A percentile compares a stretch with the other conserved stretches of the same genome.
These are phyloP conservation scores for Rhingia rostrata DNA, from an alignment of 2,888 invertebrate species.

Conservation along the genomic window DNA sequence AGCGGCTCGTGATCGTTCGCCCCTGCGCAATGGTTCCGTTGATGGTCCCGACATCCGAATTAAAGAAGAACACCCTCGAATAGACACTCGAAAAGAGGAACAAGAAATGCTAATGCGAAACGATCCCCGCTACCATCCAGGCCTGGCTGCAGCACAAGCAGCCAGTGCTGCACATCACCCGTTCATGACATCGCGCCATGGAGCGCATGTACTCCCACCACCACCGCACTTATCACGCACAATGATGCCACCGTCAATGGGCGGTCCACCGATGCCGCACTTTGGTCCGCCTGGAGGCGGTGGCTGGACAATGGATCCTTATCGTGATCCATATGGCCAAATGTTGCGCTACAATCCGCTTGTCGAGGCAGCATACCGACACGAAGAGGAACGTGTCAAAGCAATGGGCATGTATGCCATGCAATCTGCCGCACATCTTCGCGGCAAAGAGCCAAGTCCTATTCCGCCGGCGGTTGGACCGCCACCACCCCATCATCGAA, in stretches of 20 bases:
- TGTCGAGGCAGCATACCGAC: constrained; percentile 90
- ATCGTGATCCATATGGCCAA: constrained; percentile 87
- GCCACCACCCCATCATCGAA: constrained; percentile 80
- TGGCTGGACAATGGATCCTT: constrained; percentile 86
- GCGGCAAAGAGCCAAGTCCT: constrained; percentile 82
- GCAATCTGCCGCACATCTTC: constrained; percentile 83
- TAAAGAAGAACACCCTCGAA: constrained; percentile 84
- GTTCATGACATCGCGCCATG: constrained; percentile 83
- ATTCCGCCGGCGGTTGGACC: constrained; percentile 81
- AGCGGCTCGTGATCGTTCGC: constrained; percentile 87
- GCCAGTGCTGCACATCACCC: constrained; percentile 83
- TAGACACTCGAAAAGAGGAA: constrained; percentile 80
- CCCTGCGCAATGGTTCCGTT: constrained; percentile 86
- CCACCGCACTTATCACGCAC: constrained; percentile 84
- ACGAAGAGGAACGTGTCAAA: constrained; percentile 91
- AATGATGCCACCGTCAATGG: constrained; percentile 84
- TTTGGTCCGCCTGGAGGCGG: constrained; percentile 85
- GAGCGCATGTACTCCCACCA: constrained; percentile 84
- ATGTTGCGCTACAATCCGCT: constrained; percentile 90
- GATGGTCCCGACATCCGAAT: constrained; percentile 75
- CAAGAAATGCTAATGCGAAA: constrained; percentile 84
- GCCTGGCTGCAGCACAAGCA: constrained; percentile 82
- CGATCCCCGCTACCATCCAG: constrained; percentile 85
- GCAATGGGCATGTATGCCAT: constrained; percentile 89
- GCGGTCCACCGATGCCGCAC: constrained; percentile 84